These are phyloP conservation scores for Panorpa germanica DNA, from an alignment of 2,888 invertebrate species.

Conservation along the genomic window DNA sequence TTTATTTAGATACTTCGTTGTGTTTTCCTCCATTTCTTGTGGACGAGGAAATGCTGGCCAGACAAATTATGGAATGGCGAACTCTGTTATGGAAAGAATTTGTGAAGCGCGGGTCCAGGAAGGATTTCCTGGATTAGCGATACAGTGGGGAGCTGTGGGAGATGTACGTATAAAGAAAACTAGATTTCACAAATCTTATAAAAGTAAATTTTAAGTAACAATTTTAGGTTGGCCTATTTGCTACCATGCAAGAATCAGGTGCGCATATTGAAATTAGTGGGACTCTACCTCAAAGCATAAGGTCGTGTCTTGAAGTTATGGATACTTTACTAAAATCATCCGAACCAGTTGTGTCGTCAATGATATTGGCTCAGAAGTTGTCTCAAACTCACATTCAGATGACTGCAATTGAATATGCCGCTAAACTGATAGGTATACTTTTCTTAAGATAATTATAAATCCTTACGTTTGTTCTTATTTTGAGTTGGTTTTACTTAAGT, in stretches of 20 bases:
- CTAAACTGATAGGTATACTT: constrained; percentile 45
- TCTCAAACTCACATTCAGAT: constrained; percentile 36
- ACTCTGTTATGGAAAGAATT: constrained; percentile 78
- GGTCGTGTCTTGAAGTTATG: constrained; percentile 58
- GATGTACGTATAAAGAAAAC: too few relatives aligned
- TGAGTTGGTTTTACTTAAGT: too few relatives aligned
- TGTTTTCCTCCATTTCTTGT: constrained; percentile 82
- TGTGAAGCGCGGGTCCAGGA: constrained; percentile 51
- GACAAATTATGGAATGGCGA: constrained; percentile 79
- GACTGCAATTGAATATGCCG: constrained; percentile 52
- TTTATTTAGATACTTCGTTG: constrained; percentile 67
- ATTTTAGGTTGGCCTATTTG: constrained; percentile 63
- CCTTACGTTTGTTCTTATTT: too few relatives aligned
- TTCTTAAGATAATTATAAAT: too few relatives aligned
- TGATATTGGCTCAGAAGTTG: constrained; percentile 74
- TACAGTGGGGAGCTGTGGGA: constrained; percentile 88
- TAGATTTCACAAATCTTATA: too few relatives aligned
- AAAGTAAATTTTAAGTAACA: too few relatives aligned
- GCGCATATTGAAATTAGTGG: constrained; percentile 54
- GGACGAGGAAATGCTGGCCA: constrained; percentile 86
- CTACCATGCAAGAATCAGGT: constrained; percentile 52
- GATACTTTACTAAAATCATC: constrained; percentile 55
- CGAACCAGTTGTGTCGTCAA: constrained; percentile 52
- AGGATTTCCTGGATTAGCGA: constrained; percentile 60
- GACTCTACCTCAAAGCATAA: constrained; percentile 70